Evolutionary conservation across 2,797 vertebrate genomes (phyloP), one percentile per base, ranked within the genome.

Genomic region (Loris lydekkerianus): DNA sequence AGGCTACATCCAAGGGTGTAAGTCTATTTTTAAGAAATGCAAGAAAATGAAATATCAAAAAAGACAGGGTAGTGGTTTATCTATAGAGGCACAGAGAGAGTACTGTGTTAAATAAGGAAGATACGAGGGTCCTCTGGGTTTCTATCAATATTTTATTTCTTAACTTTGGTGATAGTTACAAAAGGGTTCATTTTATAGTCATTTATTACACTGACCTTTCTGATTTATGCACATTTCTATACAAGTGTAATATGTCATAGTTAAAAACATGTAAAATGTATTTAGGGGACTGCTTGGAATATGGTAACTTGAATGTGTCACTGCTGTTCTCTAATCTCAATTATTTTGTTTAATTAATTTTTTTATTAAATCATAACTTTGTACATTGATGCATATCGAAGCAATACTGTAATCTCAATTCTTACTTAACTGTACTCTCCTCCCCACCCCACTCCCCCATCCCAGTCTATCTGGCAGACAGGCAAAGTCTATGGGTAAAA

Each of bases 131-230:
- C 75, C 82, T 96, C 78, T 60, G 46, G 43, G 20, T 80, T 73
- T 27, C 46, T 46, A 58, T 37, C 27, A 92, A 89, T 89, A 89
- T 46, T 82, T 53, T 86, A 46, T 93, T 75, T 91, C 84, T 78
- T 77, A 56, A 56, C 61, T 93, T 96, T 60, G 29, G 78, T 73
- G 31, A 29, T 53, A 49, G n/a, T 88, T 94, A 70, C 25, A 60
- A 10, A 77, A 49, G 20, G 20, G 49, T 76, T 94, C 49, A 77
- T 89, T 94, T 95, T 70, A 61, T 76, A 88, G n/a, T 72, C 75
- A 80, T 84, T 96, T 83, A 69, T 94, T 86, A 91, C 65, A 53
- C 83, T 93, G 96, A 93, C 81, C 72, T 89, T 80, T 91, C 49
- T 93, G 78, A 96, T 61, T 86, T 86, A 84, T 89, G 53, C 5